phyloP scores from a whole-genome alignment of 2,888 invertebrate species.

The Pandemis cinnamomeana region DNA sequence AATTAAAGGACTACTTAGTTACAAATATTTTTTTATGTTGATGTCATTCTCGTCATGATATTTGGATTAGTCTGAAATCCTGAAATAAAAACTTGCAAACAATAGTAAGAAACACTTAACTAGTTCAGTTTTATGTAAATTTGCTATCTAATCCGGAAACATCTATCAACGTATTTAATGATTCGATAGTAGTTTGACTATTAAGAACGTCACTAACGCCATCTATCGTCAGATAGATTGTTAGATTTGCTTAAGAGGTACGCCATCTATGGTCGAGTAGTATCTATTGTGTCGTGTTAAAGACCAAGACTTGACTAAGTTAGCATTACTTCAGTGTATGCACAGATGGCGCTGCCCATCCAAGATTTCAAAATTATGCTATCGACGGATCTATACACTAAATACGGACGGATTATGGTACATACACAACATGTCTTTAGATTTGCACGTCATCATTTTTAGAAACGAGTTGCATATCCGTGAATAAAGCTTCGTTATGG shows the following conservation, averaged over 20 bases:
- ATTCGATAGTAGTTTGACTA: not conserved
- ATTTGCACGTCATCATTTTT: too few relatives aligned
- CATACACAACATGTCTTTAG: too few relatives aligned
- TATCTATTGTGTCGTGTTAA: too few relatives aligned
- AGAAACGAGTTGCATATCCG: too few relatives aligned
- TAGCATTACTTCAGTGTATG: not conserved
- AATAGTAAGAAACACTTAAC: not conserved
- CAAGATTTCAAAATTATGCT: not conserved
- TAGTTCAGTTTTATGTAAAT: not conserved
- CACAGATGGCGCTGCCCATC: not conserved
- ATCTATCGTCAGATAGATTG: slow-evolving; percentile 19
- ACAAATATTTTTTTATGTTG: too few relatives aligned
- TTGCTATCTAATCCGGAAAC: slow-evolving; percentile 9
- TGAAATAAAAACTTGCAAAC: not conserved
- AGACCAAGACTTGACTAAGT: not conserved
- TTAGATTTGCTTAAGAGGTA: not conserved
- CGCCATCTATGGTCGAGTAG: slow-evolving; percentile 25
- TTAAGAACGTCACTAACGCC: not conserved
- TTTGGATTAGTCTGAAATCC: not conserved
- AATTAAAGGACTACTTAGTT: too few relatives aligned
- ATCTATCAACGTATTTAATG: not conserved
- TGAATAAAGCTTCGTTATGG: too few relatives aligned
- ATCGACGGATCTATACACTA: too few relatives aligned
- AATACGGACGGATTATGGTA: too few relatives aligned
- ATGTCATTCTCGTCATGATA: too few relatives aligned